Conservation (phyloP, 2,888 invertebrate species). For the Sarcophaga rosellei region DNA sequence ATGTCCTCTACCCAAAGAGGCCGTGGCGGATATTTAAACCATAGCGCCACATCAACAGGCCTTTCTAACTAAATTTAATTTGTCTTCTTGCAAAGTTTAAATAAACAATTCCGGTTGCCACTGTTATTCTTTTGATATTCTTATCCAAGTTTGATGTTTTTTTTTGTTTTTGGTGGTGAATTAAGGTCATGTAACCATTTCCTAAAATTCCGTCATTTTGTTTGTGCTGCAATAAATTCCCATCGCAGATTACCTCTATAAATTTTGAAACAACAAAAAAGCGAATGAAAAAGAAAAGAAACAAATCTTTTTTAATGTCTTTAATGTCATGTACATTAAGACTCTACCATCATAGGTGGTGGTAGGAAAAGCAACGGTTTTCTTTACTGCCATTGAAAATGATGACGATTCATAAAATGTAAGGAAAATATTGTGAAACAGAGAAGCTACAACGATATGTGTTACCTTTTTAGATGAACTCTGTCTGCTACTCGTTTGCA, state of each 20-base stretch:
- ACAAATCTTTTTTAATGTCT: constrained; percentile 24
- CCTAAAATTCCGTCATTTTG: constrained; percentile 20
- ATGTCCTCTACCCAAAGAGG: too few species aligned
- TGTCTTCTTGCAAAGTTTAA: too few species aligned
- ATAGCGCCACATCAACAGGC: too few species aligned
- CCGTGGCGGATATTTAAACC: too few species aligned
- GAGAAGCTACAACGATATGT: background rate
- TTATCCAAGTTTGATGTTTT: background rate
- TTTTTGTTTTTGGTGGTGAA: background rate
- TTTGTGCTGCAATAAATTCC: constrained; percentile 28
- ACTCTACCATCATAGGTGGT: background rate
- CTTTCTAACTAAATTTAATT: too few species aligned
- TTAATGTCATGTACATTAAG: constrained; percentile 21
- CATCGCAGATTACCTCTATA: constrained; percentile 37
- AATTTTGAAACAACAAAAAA: background rate
- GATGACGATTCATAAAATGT: too few species aligned
- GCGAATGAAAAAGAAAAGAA: background rate
- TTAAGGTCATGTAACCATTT: constrained; percentile 50
- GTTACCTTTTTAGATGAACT: constrained; percentile 13
- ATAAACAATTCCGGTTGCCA: too few species aligned
- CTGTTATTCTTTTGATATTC: background rate
- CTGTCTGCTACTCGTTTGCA: background rate
- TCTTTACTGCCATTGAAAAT: too few species aligned
- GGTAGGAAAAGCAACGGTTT: too few species aligned
- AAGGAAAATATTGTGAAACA: too few species aligned